A percentile compares a stretch with the other conserved stretches of the same genome.
These are phyloP conservation scores for Charanyca ferruginea DNA, from an alignment of 2,888 invertebrate species.

Conservation along the genomic window DNA sequence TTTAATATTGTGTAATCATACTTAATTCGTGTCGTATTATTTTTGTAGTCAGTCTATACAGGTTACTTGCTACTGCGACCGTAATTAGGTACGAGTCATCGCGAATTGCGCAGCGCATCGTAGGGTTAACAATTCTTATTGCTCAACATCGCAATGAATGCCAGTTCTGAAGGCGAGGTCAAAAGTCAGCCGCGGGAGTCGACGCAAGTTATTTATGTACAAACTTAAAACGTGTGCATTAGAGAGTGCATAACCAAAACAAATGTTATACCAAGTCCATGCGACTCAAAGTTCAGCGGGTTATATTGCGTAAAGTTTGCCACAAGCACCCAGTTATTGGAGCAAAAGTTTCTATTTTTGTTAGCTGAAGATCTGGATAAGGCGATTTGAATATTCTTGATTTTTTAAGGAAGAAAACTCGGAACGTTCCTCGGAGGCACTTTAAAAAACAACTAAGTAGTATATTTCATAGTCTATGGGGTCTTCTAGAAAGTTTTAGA, in stretches of 20 bases:
- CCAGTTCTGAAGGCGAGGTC: conserved; percentile 65
- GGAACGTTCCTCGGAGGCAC: background rate
- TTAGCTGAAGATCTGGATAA: conserved; percentile 36
- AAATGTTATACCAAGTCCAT: conserved; percentile 62
- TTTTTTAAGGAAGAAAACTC: conserved; percentile 19
- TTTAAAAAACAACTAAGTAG: background rate
- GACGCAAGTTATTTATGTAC: conserved; percentile 64
- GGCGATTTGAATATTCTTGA: conserved; percentile 40
- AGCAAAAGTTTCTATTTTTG: conserved; percentile 53
- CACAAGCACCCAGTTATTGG: conserved; percentile 43
- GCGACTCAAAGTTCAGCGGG: conserved; percentile 60
- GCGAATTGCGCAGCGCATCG: conserved; percentile 46
- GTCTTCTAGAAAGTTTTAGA: too few relatives aligned
- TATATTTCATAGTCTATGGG: background rate
- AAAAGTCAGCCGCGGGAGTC: conserved; percentile 69
- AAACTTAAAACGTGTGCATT: conserved; percentile 66
- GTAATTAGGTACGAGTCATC: conserved; percentile 34
- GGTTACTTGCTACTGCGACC: conserved; percentile 13
- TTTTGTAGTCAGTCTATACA: background rate
- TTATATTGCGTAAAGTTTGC: conserved; percentile 62
- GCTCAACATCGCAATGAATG: conserved; percentile 54
- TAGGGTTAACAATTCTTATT: conserved; percentile 53
- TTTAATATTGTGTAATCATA: background rate
- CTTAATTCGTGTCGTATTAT: background rate
- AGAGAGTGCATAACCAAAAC: conserved; percentile 68